phyloP scores from a whole-genome alignment of 2,888 invertebrate species.

The Macaria liturata region DNA sequence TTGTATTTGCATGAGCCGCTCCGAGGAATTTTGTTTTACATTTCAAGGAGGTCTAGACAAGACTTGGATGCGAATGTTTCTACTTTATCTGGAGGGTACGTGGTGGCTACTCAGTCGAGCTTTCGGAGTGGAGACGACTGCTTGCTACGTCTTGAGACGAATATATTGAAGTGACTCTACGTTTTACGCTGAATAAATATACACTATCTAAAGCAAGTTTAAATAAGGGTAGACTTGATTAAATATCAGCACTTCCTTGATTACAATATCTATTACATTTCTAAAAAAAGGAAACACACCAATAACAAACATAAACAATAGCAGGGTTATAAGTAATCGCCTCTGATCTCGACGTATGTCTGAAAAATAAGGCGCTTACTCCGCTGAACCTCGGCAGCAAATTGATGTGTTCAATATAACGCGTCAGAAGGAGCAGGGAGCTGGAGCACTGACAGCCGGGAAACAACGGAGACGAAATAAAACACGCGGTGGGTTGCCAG shows the following conservation, averaged over 20 bases:
- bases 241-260: too few relatives aligned
- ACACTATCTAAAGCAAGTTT: too few relatives aligned
- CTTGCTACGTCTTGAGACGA: too few relatives aligned
- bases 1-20: constrained; percentile 78
- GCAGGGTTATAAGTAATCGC: neutral
- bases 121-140: neutral
- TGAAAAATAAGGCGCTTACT: constrained; percentile 31
- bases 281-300: too few relatives aligned
- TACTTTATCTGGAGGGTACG: constrained; percentile 28
- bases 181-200: too few relatives aligned
- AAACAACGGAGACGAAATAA: constrained; percentile 80
- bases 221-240: too few relatives aligned
- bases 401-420: constrained; percentile 77
- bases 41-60: constrained; percentile 45
- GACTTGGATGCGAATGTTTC: constrained; percentile 38
- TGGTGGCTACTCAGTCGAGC: constrained; percentile 13
- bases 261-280: too few relatives aligned
- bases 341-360: neutral
- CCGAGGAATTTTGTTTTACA: constrained; percentile 61
- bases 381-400: constrained; percentile 49
- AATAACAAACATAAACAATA: neutral
- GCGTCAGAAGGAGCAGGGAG: constrained; percentile 71
- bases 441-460: constrained; percentile 69
- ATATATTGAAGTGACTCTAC: too few relatives aligned
- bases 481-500: constrained; percentile 55